A percentile compares a stretch with the other conserved stretches of the same genome.
Evolutionary conservation across 2,113 vertebrate species (phyloP).

Genomic region (Callipepla squamata): DNA sequence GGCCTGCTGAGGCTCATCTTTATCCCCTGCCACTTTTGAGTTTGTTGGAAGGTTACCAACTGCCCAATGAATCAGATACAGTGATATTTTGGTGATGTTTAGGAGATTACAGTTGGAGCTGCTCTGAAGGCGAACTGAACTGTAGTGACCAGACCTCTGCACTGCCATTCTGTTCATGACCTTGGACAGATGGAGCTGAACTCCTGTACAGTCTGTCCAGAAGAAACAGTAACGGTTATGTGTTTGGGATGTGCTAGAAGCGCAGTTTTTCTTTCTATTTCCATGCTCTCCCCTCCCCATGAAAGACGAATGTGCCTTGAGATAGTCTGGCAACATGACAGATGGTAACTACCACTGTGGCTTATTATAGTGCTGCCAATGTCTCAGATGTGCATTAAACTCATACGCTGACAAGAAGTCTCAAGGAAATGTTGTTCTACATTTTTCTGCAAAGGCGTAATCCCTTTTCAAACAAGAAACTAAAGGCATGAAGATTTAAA

Average conservation of each 20-base stretch:
- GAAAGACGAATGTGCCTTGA: constrained; percentile 46
- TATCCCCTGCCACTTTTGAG: not conserved
- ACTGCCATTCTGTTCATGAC: not conserved
- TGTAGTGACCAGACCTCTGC: not conserved
- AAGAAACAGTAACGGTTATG: not conserved
- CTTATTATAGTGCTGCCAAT: constrained; percentile 54
- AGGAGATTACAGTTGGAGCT: not conserved
- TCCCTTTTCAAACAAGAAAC: not conserved
- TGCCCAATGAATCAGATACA: not conserved
- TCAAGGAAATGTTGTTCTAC: constrained; percentile 40
- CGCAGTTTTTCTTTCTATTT: constrained; percentile 20
- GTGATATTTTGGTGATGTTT: not conserved
- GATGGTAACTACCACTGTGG: constrained; percentile 55
- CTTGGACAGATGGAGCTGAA: not conserved
- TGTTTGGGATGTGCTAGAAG: not conserved
- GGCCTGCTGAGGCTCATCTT: not conserved
- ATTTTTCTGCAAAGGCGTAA: constrained; percentile 32
- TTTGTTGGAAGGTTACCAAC: not conserved
- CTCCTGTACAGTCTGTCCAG: not conserved
- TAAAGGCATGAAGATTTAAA: constrained; percentile 29
- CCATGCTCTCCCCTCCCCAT: not conserved
- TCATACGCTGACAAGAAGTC: constrained; percentile 24
- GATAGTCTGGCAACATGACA: constrained; percentile 57
- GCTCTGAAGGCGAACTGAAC: not conserved
- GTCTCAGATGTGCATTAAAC: constrained; percentile 61